Conservation (phyloP, 2,113 vertebrate genomes). For the Rutilus rutilus region DNA sequence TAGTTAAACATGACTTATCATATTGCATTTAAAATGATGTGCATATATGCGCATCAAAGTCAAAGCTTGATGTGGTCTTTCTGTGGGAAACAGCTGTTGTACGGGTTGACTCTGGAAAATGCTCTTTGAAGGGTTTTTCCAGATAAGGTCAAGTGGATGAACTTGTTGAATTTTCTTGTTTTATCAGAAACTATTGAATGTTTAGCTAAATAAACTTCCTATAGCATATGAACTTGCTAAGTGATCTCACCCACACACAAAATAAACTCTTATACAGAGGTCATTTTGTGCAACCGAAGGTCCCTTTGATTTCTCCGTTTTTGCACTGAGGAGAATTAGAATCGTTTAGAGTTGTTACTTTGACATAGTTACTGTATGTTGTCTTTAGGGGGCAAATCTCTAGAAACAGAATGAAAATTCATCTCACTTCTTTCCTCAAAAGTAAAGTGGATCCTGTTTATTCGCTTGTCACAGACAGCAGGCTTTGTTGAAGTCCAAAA, state of each 20-base stretch:
- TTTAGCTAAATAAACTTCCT: neutral
- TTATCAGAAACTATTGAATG: neutral
- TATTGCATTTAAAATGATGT: neutral
- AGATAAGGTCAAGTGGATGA: slow-evolving; percentile 4
- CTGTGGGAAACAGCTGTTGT: neutral
- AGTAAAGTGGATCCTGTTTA: neutral
- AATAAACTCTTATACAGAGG: neutral
- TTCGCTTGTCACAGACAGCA: slow-evolving; percentile 26
- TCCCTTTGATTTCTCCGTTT: neutral
- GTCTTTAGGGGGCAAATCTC: neutral
- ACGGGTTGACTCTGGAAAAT: slow-evolving; percentile 43
- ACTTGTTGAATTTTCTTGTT: neutral
- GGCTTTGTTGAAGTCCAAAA: slow-evolving; percentile 1
- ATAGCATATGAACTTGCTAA: neutral
- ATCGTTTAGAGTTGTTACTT: neutral
- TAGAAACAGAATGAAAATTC: neutral
- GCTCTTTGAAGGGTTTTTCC: slow-evolving; percentile 8
- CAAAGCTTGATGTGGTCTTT: neutral
- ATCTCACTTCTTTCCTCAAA: neutral
- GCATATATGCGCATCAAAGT: slow-evolving; percentile 2
- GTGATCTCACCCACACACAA: neutral
- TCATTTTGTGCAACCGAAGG: neutral
- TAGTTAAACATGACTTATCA: neutral
- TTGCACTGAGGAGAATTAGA: neutral
- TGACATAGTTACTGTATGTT: neutral